phyloP scores from a whole-genome alignment of 2,113 vertebrate genomes.

The Cavia aperea region DNA sequence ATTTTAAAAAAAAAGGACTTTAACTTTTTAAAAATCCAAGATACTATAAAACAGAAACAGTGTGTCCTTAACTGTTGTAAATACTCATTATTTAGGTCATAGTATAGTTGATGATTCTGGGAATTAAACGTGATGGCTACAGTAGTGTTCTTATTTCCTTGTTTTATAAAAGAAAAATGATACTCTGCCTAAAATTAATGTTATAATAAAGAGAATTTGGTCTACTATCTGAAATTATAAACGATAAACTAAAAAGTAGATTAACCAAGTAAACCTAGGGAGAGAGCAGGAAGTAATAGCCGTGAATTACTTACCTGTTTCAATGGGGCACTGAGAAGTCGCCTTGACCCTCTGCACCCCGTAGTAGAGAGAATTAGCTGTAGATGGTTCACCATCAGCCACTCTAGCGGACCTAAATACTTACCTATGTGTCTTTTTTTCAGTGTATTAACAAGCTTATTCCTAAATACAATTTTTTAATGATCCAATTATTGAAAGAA shows the following conservation, averaged over 20 bases:
- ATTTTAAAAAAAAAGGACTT: background rate
- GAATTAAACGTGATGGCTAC: background rate
- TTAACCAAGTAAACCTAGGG: background rate
- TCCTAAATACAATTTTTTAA: background rate
- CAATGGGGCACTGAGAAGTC: background rate
- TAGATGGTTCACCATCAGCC: background rate
- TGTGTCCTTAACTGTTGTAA: background rate
- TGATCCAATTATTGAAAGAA: background rate
- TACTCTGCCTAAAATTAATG: constrained; percentile 6
- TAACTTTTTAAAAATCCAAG: background rate
- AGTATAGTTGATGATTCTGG: background rate
- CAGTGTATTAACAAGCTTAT: background rate
- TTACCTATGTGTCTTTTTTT: background rate
- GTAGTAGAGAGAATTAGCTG: background rate
- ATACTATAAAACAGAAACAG: background rate
- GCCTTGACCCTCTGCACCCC: background rate
- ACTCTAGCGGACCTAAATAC: background rate
- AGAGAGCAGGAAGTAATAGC: background rate
- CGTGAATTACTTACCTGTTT: background rate
- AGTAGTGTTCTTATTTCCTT: background rate
- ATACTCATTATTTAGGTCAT: background rate
- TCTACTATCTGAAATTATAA: constrained; percentile 26
- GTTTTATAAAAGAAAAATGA: background rate
- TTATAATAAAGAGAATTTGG: background rate
- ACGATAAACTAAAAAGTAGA: background rate